phyloP scores from a whole-genome alignment of 2,888 invertebrate species.

The Metopia argyrocephala region DNA sequence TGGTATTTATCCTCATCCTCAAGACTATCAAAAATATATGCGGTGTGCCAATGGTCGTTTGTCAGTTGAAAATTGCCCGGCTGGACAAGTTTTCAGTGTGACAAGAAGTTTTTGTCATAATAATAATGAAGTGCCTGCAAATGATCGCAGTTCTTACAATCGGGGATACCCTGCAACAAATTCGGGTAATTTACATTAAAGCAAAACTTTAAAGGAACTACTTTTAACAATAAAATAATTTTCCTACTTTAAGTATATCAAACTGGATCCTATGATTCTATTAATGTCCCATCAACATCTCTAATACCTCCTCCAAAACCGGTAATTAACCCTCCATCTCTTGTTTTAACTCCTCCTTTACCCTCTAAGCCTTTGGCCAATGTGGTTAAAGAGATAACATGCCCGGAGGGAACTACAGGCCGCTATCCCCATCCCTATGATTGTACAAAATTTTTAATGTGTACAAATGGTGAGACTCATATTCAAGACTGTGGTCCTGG shows the following conservation, averaged over 20 bases:
- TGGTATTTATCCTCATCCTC: conserved; percentile 81
- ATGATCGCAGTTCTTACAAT: conserved; percentile 52
- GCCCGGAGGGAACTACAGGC: conserved; percentile 79
- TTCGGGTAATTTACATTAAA: conserved; percentile 8
- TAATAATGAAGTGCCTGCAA: conserved; percentile 79
- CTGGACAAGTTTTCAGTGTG: conserved; percentile 82
- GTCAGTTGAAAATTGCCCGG: conserved; percentile 81
- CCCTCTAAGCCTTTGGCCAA: neutral
- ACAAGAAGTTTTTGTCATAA: conserved; percentile 80
- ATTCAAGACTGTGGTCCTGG: conserved; percentile 82
- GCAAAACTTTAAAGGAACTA: neutral
- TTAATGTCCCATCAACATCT: neutral
- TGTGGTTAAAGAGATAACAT: conserved; percentile 69
- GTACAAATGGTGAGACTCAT: conserved; percentile 80
- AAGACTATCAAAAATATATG: conserved; percentile 81
- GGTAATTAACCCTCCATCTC: neutral
- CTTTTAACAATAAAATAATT: neutral
- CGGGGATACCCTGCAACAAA: conserved; percentile 28
- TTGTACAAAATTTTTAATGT: conserved; percentile 82
- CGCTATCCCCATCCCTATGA: conserved; percentile 80
- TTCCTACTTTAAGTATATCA: neutral
- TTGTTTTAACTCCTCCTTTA: conserved; percentile 22
- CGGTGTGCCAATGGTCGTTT: conserved; percentile 81
- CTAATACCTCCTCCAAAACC: neutral
- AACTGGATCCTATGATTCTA: neutral